Percentiles rank a stretch among this genome's conserved stretches.
These are phyloP conservation scores for Lasioglossum villosulum DNA, from an alignment of 2,888 invertebrate species.

Conservation along the genomic window DNA sequence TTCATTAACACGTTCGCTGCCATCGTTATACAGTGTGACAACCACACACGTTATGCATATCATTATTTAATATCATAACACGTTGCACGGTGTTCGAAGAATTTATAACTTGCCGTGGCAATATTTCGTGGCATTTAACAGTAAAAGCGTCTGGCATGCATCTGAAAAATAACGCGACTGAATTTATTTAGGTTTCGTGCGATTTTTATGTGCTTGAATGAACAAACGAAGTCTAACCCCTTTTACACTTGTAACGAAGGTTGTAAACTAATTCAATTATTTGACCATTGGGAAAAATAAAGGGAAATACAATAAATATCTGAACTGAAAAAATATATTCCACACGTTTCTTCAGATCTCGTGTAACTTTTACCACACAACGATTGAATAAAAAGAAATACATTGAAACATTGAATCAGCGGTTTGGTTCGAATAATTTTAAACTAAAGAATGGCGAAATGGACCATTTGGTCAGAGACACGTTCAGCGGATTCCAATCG, in stretches of 20 bases:
- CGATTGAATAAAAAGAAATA: neutral
- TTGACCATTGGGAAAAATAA: neutral
- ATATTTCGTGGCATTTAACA: neutral
- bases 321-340: neutral
- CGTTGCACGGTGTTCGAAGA: neutral
- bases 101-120: neutral
- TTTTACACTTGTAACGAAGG: neutral
- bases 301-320: neutral
- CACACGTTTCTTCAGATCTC: neutral
- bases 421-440: neutral
- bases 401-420: neutral
- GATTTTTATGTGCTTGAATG: neutral
- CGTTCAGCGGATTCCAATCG: conserved; percentile 2
- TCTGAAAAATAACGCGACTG: neutral
- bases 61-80: neutral
- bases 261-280: neutral
- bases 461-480: neutral
- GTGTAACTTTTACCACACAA: neutral
- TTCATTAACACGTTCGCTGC: neutral
- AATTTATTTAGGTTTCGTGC: neutral
- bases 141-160: neutral
- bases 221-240: neutral
- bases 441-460: neutral
- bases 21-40: neutral
- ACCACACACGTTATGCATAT: neutral